Base-by-base conservation (phyloP, 2,797 vertebrate species). In the Poeciliopsis gracilis region DNA sequence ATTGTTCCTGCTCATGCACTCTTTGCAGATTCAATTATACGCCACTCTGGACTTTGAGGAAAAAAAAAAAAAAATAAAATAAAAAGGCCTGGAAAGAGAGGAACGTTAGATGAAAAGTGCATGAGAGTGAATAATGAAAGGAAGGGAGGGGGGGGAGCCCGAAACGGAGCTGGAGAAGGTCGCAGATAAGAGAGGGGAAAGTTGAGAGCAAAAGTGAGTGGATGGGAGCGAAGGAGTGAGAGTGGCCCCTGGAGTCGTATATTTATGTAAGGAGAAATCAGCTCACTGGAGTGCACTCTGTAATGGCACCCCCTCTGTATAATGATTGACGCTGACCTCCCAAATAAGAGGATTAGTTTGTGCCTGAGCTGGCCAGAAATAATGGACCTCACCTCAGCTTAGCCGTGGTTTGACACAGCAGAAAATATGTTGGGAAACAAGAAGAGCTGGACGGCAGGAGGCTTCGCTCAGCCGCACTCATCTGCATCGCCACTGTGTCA, bases 301-400 rank as follows among this genome's bases (percentile, higher is more conserved):
- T 94, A 94, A 94, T 92, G 93, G 92, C 91, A 90, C 84, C 90
- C 90, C 92, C 89, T 92, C 93, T 94, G 91, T 94, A 94, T 95
- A 95, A 95, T 95, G 94, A 95, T 95, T 91, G 90, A 84, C 83
- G 84, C 93, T 95, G 93, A 94, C 95, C 95, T 94, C 91, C 90
- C 89, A 95, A 95, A 95, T 94, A 95, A 95, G 92, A 91, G 92
- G 94, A 95, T 95, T 96, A 95, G 92, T 86, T 91, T 88, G 89
- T 89, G 91, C 86, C 90, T 91, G 92, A 92, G 90, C 93, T 86
- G 86, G 89, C 88, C 90, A 85, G 84, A 91, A 92, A 94, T 95
- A 95, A 95, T 94, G 91, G 93, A 90, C 92, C 92, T 90, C 88
- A 86, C 89, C 89, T 86, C 87, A 89, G 85, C 83, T 85, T 81